Evolutionary conservation across 2,797 vertebrate species (phyloP), one percentile per base, ranked within the genome.

Genomic region (Acanthopagrus latus): DNA sequence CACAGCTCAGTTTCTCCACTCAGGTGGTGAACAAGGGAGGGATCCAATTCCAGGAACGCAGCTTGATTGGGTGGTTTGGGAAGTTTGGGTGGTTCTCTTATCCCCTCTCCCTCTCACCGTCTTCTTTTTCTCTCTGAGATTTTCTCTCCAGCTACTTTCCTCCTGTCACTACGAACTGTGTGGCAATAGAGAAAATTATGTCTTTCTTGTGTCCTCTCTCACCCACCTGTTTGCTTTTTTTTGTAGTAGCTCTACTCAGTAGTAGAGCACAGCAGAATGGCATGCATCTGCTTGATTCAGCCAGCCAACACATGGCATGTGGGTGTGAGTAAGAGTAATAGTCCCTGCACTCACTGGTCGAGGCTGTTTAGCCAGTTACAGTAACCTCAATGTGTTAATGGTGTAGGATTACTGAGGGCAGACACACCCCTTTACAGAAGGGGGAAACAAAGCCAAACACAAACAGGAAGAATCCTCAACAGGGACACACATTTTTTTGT

Each of bases 351-450:
- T 94, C 94, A 94, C 96, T 95, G 88, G 93, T 88, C 85, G 86
- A 96, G 96, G 96, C 97, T 96, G 97, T 96, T 96, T 91, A 95
- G 95, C 95, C 94, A 95, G 96, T 95, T 93, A 93, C 87, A 93
- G 92, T 92, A 95, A 95, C 84, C 84, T 90, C 85, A 75, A 93
- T 92, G 95, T 87, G 94, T 96, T 95, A 94, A 91, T 91, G 84
- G 98, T 98, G 96, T 98, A 96, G 95, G 91, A 95, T 99, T 98
- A 98, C 98, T 82, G 86, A 86, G 60, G 92, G 86, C 65, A 14
- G 94, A 94, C 93, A 95, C 96, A 96, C 96, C 96, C 92, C 91
- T 94, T 89, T 77, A 89, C 86, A 83, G 64, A 83, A 66, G 80
- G 57, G 78, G 62, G 82, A 86, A 88, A 85, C 80, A 74, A 88